Evolutionary conservation across 1,140 invertebrate genomes (phyloP), one percentile per base, ranked within the genome.

Genomic region (Apis dorsata): DNA sequence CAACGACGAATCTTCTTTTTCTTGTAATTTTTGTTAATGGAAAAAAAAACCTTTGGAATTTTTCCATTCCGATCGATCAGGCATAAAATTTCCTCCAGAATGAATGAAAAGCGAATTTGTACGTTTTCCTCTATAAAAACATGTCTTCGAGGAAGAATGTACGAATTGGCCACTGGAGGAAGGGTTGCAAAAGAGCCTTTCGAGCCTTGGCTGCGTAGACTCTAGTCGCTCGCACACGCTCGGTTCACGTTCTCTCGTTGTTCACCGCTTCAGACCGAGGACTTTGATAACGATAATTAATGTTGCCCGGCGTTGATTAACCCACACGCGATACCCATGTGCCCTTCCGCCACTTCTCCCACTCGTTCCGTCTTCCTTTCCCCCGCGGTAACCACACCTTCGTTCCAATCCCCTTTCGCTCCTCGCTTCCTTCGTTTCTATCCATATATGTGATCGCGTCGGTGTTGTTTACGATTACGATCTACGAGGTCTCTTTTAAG

Each of bases 211-310:
- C 65, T 83, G 86, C 86, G 80, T 86, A 85, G 5, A 85, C 87
- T 89, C 76, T 49, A 69, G 62, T 34, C 62, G 19, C 63, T 59
- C 84, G 81, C 84, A 55, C 68, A 69, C 73, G 73, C 79, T 81
- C 70, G 75, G 69, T 84, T 81, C 62, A 83, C 84, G 77, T 87
- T 91, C 70, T 57, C 84, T 89, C 84, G 88, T 88, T 91, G 84
- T 88, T 91, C 85, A 76, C 81, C 88, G 89, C 89, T 89, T 87
- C 86, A 91, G 91, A 92, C 91, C 89, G 82, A 88, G 85, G 88
- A 86, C 85, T 71, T 80, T 86, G 92, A 92, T 92, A 92, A 92
- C 88, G 88, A 90, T 92, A 92, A 92, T 92, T 93, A 92, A 92
- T 92, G 91, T 91, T 90, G 84, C 88, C 84, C 75, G 82, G 88